Percentiles rank a stretch among this genome's conserved stretches.
These are phyloP conservation scores for Lissonota sp. DNA, from an alignment of 2,888 invertebrate species.

Conservation along the genomic window DNA sequence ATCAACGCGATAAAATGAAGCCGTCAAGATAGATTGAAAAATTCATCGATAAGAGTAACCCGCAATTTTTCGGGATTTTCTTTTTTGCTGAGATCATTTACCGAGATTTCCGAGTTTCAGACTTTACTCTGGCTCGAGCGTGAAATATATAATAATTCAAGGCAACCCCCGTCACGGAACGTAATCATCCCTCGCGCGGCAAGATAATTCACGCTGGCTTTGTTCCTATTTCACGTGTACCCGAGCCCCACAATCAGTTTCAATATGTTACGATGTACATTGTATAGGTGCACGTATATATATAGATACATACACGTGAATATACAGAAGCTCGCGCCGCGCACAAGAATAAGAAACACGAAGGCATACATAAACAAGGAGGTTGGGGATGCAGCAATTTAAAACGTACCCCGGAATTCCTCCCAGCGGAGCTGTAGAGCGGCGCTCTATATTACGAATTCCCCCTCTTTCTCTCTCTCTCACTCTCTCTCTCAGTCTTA, in stretches of 20 bases:
- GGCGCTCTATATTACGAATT: constrained; percentile 83
- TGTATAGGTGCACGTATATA: constrained; percentile 19
- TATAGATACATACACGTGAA: constrained; percentile 25
- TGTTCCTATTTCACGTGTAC: constrained; percentile 48
- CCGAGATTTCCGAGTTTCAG: constrained; percentile 31
- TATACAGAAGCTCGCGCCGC: constrained; percentile 68
- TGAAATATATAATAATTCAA: constrained; percentile 73
- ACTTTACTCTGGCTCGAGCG: constrained; percentile 70
- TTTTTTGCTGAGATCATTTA: neutral
- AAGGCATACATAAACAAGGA: constrained; percentile 84
- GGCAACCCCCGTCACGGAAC: constrained; percentile 42
- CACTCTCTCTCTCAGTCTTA: constrained; percentile 51
- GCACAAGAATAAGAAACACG: constrained; percentile 84
- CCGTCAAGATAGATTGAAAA: no score
- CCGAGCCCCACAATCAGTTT: constrained; percentile 29
- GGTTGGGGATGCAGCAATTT: constrained; percentile 84
- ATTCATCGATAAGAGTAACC: neutral
- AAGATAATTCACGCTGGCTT: constrained; percentile 58
- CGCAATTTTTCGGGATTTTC: neutral
- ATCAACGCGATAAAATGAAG: no score
- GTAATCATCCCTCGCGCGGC: constrained; percentile 23
- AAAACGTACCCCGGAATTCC: constrained; percentile 84
- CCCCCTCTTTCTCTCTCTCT: constrained; percentile 72
- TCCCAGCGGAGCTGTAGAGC: constrained; percentile 83
- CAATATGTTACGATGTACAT: constrained; percentile 47